Conservation (phyloP, 2,113 vertebrate species). For the Mixornis gularis region DNA sequence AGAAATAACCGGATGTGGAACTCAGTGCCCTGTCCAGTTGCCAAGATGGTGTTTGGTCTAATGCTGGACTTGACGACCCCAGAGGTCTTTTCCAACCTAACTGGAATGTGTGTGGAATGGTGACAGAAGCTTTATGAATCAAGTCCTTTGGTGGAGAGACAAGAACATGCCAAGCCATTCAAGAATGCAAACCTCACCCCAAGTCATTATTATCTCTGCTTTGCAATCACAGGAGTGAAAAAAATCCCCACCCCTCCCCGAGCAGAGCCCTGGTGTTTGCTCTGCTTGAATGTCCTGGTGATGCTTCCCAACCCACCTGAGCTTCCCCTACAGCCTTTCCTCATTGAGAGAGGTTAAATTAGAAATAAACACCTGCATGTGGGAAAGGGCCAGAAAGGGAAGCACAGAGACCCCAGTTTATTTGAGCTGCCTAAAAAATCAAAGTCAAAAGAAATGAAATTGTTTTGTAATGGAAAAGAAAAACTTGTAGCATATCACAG, state of each 20-base stretch:
- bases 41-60: background rate
- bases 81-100: background rate
- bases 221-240: background rate
- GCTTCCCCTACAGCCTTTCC: background rate
- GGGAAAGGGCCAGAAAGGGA: background rate
- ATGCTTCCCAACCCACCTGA: background rate
- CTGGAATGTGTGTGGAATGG: rapidly evolving
- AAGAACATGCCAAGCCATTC: background rate
- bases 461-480: background rate
- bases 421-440: background rate
- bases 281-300: background rate
- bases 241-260: background rate
- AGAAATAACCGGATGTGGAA: background rate
- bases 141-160: background rate
- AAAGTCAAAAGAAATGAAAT: background rate
- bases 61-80: background rate
- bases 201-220: background rate
- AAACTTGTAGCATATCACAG: background rate
- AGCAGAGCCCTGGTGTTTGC: background rate
- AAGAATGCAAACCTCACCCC: background rate
- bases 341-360: background rate
- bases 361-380: background rate
- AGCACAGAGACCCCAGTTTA: background rate
- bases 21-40: background rate
- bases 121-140: background rate